Evolutionary conservation across 2,113 vertebrate genomes (phyloP).

Genomic region (Rhegmatorhina hoffmannsi): DNA sequence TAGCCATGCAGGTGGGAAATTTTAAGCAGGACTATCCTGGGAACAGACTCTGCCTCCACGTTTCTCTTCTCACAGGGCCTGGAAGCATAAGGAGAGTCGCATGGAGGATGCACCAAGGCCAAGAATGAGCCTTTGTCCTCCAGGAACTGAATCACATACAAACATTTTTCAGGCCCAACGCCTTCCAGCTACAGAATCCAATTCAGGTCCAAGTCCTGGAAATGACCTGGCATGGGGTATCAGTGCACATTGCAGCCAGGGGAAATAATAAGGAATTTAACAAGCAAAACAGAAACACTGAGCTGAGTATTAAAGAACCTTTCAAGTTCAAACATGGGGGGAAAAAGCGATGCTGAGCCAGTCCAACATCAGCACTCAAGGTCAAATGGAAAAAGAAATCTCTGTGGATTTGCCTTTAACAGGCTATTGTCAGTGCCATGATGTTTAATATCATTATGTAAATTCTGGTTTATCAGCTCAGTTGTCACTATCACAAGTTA

Average conservation of each 20-base stretch:
- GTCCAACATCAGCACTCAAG: neutral
- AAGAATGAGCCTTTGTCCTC: conserved; percentile 29
- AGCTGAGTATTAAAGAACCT: conserved; percentile 6
- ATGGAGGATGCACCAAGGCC: neutral
- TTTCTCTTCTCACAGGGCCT: conserved; percentile 50
- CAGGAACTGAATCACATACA: conserved; percentile 33
- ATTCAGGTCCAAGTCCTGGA: conserved; percentile 32
- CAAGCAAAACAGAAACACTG: neutral
- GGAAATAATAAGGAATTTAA: conserved; percentile 32
- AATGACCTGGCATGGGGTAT: neutral
- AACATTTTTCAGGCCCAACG: neutral
- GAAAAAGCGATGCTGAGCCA: fast-evolving
- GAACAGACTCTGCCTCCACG: conserved; percentile 46
- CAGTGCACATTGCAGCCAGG: neutral
- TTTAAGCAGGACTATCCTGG: conserved; percentile 11
- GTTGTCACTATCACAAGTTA: neutral
- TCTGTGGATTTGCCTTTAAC: neutral
- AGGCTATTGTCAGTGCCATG: neutral
- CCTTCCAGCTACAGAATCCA: conserved; percentile 40
- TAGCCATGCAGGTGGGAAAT: conserved; percentile 28
- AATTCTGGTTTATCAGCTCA: neutral
- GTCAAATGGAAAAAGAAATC: conserved; percentile 17
- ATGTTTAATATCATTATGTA: conserved; percentile 6
- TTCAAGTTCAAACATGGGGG: neutral
- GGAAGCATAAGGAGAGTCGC: conserved; percentile 15